Evolutionary conservation across 1,140 invertebrate genomes (phyloP).

Genomic region (Hylaeus anthracinus): DNA sequence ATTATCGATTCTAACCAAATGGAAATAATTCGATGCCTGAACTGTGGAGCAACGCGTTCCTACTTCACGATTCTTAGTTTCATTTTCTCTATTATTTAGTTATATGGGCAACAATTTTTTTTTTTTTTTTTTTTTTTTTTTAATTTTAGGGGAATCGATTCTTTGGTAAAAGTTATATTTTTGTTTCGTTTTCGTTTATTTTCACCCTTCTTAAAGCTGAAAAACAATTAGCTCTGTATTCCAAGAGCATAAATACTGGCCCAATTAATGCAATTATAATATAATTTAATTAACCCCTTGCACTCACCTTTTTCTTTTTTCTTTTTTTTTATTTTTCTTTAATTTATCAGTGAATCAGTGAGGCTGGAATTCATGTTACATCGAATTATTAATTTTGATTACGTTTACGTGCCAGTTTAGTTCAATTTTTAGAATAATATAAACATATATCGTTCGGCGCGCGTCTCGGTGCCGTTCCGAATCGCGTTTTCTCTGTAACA

Average conservation of each 20-base stretch:
- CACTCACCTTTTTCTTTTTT: neutral
- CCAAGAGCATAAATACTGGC: too few species aligned
- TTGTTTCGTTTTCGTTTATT: too few species aligned
- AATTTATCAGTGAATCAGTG: neutral
- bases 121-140: neutral
- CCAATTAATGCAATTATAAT: too few species aligned
- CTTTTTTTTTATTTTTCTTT: too few species aligned
- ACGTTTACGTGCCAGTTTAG: neutral
- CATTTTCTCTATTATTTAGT: neutral
- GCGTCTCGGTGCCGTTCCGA: neutral
- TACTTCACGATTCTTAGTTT: neutral
- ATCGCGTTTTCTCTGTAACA: slow-evolving; percentile 41
- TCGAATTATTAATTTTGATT: neutral
- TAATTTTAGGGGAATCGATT: neutral
- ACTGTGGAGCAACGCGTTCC: neutral
- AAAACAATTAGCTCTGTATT: too few species aligned
- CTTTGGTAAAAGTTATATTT: too few species aligned
- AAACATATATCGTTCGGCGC: neutral
- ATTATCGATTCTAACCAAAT: neutral
- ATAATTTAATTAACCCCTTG: too few species aligned
- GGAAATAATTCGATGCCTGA: slow-evolving; percentile 1
- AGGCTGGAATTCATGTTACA: neutral
- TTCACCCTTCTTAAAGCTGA: too few species aligned
- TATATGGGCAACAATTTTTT: neutral
- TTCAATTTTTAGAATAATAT: neutral